Percentiles rank a stretch among this genome's conserved stretches.
phyloP scores from a whole-genome alignment of 2,797 vertebrate genomes.

The Microctenopoma stevenorrisi region DNA sequence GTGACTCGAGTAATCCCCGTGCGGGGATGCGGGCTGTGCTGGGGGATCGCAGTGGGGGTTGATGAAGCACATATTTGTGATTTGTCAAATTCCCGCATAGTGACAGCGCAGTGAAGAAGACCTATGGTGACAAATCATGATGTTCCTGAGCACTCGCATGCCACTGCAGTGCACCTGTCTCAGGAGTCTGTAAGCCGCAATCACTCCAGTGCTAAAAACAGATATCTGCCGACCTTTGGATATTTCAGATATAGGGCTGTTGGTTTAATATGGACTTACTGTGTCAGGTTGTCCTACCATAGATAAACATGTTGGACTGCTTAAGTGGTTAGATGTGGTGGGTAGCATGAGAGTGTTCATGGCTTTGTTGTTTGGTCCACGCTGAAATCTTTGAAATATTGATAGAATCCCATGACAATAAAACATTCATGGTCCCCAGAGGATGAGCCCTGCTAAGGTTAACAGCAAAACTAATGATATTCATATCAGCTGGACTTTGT shows the following conservation, averaged over 20 bases:
- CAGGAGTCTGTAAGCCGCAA: slow-evolving; percentile 59
- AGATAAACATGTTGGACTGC: slow-evolving; percentile 46
- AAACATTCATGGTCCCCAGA: too few relatives aligned
- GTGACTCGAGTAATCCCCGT: slow-evolving; percentile 61
- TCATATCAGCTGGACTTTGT: too few relatives aligned
- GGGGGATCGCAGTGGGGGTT: slow-evolving; percentile 26
- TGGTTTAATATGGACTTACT: slow-evolving; percentile 70
- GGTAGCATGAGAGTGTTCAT: too few relatives aligned
- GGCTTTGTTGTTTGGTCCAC: background rate
- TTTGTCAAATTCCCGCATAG: slow-evolving; percentile 58
- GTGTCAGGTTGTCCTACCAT: slow-evolving; percentile 62
- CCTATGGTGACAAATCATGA: slow-evolving; percentile 49
- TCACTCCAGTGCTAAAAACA: slow-evolving; percentile 68
- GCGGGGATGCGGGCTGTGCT: background rate
- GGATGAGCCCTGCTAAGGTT: too few relatives aligned
- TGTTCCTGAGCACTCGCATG: slow-evolving; percentile 28
- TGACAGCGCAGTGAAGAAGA: slow-evolving; percentile 51
- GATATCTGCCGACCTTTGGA: slow-evolving; percentile 69
- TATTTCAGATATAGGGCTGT: slow-evolving; percentile 67
- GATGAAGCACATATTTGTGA: slow-evolving; percentile 56
- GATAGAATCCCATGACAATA: background rate
- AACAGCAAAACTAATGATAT: too few relatives aligned
- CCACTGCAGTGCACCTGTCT: slow-evolving; percentile 68
- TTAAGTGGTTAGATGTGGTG: too few relatives aligned
- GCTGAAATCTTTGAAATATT: background rate